Evolutionary conservation across 1,140 invertebrate genomes (phyloP).

Genomic region (Teleopsis dalmanni): DNA sequence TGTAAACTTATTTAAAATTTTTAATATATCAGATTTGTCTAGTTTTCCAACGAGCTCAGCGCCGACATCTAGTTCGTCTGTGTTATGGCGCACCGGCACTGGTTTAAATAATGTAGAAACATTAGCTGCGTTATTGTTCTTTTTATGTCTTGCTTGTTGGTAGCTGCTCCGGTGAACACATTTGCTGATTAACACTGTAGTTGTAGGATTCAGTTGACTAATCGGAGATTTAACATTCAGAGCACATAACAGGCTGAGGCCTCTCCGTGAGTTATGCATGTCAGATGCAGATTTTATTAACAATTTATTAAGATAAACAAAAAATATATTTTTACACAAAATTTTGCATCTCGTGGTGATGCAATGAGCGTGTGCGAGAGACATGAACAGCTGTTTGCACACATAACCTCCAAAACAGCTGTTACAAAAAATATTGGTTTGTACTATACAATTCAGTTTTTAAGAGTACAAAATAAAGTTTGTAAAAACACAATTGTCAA

Average conservation of each 20-base stretch:
- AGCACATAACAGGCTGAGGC: slow-evolving; percentile 9
- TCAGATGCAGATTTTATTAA: neutral
- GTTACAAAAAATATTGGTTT: too few species aligned
- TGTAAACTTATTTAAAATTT: slow-evolving; percentile 77
- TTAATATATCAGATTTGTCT: slow-evolving; percentile 72
- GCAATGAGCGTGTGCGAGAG: too few species aligned
- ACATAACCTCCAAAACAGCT: too few species aligned
- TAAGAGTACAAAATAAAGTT: too few species aligned
- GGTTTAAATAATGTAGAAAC: slow-evolving; percentile 67
- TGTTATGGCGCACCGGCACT: slow-evolving; percentile 61
- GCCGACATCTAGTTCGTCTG: slow-evolving; percentile 76
- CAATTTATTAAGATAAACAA: too few species aligned
- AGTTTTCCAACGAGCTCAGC: slow-evolving; percentile 73
- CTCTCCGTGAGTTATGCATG: slow-evolving; percentile 31
- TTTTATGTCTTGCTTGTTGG: slow-evolving; percentile 24
- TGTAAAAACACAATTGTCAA: too few species aligned
- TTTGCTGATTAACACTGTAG: neutral
- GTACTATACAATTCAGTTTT: too few species aligned
- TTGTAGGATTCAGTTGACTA: neutral
- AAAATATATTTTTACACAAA: too few species aligned
- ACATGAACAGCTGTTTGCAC: too few species aligned
- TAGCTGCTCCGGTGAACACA: slow-evolving; percentile 5
- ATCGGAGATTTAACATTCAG: too few species aligned
- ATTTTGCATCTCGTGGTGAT: too few species aligned
- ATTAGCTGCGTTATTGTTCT: slow-evolving; percentile 30